Evolutionary conservation across 2,888 invertebrate genomes (phyloP), one percentile per base, ranked within the genome.

Genomic region (Cephus pygmeus): DNA sequence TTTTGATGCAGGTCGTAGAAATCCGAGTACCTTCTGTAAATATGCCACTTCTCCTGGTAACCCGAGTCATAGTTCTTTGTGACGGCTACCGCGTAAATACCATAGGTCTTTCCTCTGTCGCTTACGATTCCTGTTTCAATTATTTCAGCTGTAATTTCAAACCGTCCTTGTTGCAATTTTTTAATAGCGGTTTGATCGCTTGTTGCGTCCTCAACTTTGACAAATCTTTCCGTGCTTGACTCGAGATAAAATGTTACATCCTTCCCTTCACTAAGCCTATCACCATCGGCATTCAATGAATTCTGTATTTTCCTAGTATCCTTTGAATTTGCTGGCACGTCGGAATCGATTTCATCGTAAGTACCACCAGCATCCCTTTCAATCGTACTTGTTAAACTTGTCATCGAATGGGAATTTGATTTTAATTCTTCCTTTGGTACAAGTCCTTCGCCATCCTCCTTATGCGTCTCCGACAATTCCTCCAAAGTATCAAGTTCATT

Each of bases 11-110:
- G 93, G 88, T 98, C 97, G 88, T 98, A 95, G 92, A 99, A 99
- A 92, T 98, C 98, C 33, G 98, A 98, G 90, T 98, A 99, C 87
- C 98, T 92, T 85, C 98, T 93, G 87, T 98, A 97, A 79, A 98
- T 96, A 88, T 98, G 97, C 97, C 98, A 98, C 81, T 96, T 94
- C 85, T 96, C 96, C 84, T 94, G 93, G 83, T 93, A 94, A 15
- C 95, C 95, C 34, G 94, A 94, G 23, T 94, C 93, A 80, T 94
- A 94, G 33, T 93, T 92, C 83, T 96, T 94, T 2, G 94, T 95
- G 0, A 98, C 97, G 23, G 96, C 94, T 76, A 98, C 95, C 0
- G 97, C 97, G 91, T 98, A 98, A 78, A 98, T 96, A 0, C 97
- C 97, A 89, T 96, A 98, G 0, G 97, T 95, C 87, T 96, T 96